Evolutionary conservation across 2,797 vertebrate genomes (phyloP).

Genomic region (Chloroceryle inda): DNA sequence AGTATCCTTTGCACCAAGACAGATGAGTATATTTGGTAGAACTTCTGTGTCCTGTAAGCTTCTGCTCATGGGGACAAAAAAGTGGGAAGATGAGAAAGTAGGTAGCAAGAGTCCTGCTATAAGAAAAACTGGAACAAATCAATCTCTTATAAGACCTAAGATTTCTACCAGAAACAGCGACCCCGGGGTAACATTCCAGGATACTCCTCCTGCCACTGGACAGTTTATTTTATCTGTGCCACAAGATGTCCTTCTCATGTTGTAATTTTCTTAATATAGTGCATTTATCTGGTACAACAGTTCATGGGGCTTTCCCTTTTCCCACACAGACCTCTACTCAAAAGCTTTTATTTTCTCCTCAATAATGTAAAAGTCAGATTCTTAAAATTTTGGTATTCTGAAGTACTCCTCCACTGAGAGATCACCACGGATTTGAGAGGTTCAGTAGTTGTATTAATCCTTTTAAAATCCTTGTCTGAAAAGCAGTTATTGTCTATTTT

Average conservation of each 20-base stretch:
- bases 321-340: constrained; percentile 7
- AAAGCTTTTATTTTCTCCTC: constrained; percentile 31
- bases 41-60: not conserved
- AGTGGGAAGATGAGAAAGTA: not conserved
- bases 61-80: not conserved
- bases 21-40: not conserved
- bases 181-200: not conserved
- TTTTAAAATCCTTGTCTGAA: not conserved
- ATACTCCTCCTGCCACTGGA: not conserved
- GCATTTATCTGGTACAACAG: constrained; percentile 34
- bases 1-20: not conserved
- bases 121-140: not conserved
- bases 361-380: constrained; percentile 14
- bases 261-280: constrained; percentile 28
- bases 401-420: not conserved
- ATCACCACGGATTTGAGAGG: not conserved
- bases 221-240: constrained; percentile 20
- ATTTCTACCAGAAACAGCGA: not conserved
- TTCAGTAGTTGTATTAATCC: not conserved
- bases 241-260: constrained; percentile 48
- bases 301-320: not conserved
- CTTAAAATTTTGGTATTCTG: not conserved
- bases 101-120: not conserved
- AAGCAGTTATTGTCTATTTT: not conserved
- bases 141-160: not conserved